Evolutionary conservation across 2,888 invertebrate species (phyloP), one percentile per base, ranked within the genome.

Genomic region (Mayetiola destructor): DNA sequence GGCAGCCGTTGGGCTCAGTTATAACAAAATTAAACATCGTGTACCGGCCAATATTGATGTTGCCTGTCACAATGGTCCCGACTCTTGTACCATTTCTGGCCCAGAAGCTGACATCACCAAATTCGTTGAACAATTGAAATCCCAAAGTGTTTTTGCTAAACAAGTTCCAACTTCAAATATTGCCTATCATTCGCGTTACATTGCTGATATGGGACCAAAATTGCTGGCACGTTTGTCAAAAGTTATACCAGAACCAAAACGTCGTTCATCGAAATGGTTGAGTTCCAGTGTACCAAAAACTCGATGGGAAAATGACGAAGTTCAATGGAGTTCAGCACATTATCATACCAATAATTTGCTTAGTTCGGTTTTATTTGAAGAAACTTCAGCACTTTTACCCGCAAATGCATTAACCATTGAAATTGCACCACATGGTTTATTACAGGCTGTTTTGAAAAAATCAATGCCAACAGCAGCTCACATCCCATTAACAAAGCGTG

Each of bases 111-210:
- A 78, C 52, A 80, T 89, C 66, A 74, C 77, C 62, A 69, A 65
- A 53, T 87, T 88, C 66, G 81, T 88, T 0, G 76, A 75, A 1
- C 73, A 81, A 60, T 69, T 90, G 23, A 76, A 81, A 60, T 76
- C 77, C 0, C 80, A 88, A 62, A 84, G 82, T 1, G 77, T 89
- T 52, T 90, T 90, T 65, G 89, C 89, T 0, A 81, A 82, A 60
- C 29, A 48, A 20, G 36, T 94, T 0, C 83, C 87, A 23, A 88
- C 88, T 64, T 82, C 88, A 56, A 88, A 90, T 65, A 88, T 91
- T 62, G 89, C 94, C 0, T 94, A 92, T 66, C 93, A 94, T 67
- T 90, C 90, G 59, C 79, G 80, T 57, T 89, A 89, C 64, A 88
- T 94, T 64, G 75, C 80, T 3, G 76, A 80, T 18, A 69, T 72